Conservation (phyloP, 2,888 invertebrate genomes). For the Synergus laeviventris region DNA sequence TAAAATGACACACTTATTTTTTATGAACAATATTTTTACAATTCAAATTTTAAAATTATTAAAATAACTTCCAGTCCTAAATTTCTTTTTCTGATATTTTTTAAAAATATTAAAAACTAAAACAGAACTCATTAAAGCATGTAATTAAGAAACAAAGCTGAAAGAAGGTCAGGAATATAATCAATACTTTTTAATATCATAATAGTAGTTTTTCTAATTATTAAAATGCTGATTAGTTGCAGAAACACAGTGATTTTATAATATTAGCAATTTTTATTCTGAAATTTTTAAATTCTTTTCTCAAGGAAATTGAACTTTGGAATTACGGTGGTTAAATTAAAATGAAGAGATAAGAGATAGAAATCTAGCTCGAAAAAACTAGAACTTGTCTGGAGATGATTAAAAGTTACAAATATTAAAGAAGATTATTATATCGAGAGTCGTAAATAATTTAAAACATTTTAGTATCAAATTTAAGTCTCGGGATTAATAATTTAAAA, state of each 20-base stretch:
- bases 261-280: background rate
- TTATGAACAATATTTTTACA: background rate
- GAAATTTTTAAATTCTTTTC: too few species aligned
- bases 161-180: conserved; percentile 2
- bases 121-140: background rate
- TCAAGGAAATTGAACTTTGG: background rate
- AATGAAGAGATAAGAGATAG: background rate
- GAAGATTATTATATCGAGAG: background rate
- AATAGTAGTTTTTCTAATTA: background rate
- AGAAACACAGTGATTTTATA: background rate
- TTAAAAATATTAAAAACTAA: background rate
- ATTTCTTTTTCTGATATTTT: background rate
- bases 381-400: background rate
- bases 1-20: too few species aligned
- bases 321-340: background rate
- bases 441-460: background rate
- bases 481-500: background rate
- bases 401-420: background rate
- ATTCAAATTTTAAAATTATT: background rate
- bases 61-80: background rate
- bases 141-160: background rate
- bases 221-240: background rate
- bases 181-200: background rate
- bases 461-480: background rate
- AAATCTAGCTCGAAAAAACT: background rate